Evolutionary conservation across 2,888 invertebrate species (phyloP).

Genomic region (Pristionchus japonicus): DNA sequence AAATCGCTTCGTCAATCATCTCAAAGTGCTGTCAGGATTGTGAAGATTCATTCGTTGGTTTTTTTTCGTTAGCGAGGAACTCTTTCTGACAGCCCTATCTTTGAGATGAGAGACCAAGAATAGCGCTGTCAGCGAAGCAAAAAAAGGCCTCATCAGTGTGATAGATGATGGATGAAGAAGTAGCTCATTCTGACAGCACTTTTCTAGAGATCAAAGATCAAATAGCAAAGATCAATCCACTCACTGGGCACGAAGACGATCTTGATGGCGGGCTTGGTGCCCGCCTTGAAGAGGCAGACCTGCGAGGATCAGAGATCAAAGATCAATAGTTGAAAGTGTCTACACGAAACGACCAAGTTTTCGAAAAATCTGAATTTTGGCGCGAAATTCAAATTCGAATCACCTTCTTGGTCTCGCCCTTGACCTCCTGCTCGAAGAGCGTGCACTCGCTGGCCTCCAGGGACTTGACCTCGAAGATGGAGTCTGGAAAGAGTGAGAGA

Average conservation of each 20-base stretch:
- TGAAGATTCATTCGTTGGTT: too few species aligned
- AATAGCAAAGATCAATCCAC: constrained; percentile 36
- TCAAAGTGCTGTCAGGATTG: too few species aligned
- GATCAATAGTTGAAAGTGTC: not conserved
- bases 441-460: constrained; percentile 10
- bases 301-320: not conserved
- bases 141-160: too few species aligned
- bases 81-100: too few species aligned
- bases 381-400: constrained; percentile 15
- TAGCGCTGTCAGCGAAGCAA: too few species aligned
- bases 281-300: constrained; percentile 41
- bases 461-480: constrained; percentile 9
- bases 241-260: constrained; percentile 43
- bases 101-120: too few species aligned
- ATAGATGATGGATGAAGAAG: too few species aligned
- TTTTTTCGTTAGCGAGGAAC: too few species aligned
- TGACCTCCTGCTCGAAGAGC: not conserved
- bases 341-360: not conserved
- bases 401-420: not conserved
- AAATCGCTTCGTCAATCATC: too few species aligned
- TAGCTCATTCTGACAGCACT: too few species aligned
- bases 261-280: constrained; percentile 34
- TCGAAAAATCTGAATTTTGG: not conserved
- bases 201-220: too few species aligned
- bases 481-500: constrained; percentile 10